Evolutionary conservation across 2,797 vertebrate species (phyloP).

Genomic region (Takifugu rubripes): DNA sequence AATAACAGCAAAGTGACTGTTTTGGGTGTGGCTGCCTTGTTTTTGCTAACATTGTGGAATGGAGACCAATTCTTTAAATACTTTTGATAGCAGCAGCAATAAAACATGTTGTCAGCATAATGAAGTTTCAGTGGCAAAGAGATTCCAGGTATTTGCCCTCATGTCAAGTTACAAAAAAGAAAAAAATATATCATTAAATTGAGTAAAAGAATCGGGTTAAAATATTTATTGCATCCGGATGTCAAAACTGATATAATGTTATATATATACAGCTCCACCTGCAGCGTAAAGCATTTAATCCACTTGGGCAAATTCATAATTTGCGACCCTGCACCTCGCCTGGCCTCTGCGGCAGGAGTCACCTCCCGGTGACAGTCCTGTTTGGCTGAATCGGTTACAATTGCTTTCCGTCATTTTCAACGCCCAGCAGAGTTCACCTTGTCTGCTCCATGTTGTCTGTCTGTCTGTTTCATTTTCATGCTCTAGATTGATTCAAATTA

Average conservation of each 20-base stretch:
- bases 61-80: too few species aligned
- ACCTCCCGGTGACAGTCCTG: conserved; percentile 20
- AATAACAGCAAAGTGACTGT: neutral
- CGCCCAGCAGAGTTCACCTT: conserved; percentile 52
- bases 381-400: conserved; percentile 7
- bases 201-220: too few species aligned
- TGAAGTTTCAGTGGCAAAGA: too few species aligned
- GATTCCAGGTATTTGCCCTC: too few species aligned
- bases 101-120: too few species aligned
- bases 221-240: conserved; percentile 19
- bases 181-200: too few species aligned
- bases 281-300: conserved; percentile 27
- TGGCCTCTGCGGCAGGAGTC: conserved; percentile 14
- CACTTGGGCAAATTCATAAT: conserved; percentile 27
- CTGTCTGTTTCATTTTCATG: conserved; percentile 57
- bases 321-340: conserved; percentile 21
- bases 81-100: too few species aligned
- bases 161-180: too few species aligned
- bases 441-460: conserved; percentile 59
- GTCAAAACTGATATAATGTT: conserved; percentile 17
- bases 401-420: conserved; percentile 10
- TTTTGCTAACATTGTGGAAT: too few species aligned
- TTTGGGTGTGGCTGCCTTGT: neutral
- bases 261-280: conserved; percentile 12
- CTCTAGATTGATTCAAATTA: conserved; percentile 68